These are phyloP conservation scores for Drosophila navojoa DNA, from an alignment of 1,140 invertebrate genomes.

Conservation along the genomic window DNA sequence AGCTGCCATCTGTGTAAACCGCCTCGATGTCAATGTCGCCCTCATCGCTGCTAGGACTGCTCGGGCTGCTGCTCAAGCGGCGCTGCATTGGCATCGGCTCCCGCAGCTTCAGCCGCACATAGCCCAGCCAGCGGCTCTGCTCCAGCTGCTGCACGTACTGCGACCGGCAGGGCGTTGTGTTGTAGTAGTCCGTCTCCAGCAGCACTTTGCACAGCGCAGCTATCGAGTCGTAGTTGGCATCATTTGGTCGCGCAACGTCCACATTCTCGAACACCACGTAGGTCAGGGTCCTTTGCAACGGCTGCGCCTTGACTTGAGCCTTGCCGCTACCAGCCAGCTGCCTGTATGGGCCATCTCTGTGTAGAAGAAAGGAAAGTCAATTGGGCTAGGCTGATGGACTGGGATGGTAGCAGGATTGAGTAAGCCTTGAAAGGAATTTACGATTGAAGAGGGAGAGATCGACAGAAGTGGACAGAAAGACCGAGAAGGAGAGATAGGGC, in stretches of 20 bases:
- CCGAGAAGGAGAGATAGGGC: no score
- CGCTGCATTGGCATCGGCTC: slow-evolving; percentile 36
- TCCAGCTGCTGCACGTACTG: slow-evolving; percentile 63
- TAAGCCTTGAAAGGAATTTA: no score
- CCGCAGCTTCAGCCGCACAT: slow-evolving; percentile 71
- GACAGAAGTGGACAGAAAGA: no score
- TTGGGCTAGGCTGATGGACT: neutral
- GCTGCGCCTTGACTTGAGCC: slow-evolving; percentile 84
- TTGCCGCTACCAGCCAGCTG: slow-evolving; percentile 66
- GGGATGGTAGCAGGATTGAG: no score
- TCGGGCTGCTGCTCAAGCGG: slow-evolving; percentile 8
- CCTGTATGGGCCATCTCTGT: slow-evolving; percentile 24
- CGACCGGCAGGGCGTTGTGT: slow-evolving; percentile 55
- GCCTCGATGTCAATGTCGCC: slow-evolving; percentile 14
- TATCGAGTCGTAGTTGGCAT: slow-evolving; percentile 84
- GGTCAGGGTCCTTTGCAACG: slow-evolving; percentile 87
- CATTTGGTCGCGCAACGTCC: slow-evolving; percentile 88
- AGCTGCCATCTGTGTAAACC: slow-evolving; percentile 63
- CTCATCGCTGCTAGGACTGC: slow-evolving; percentile 2
- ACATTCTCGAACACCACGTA: slow-evolving; percentile 90
- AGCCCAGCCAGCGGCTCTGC: slow-evolving; percentile 76
- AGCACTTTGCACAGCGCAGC: slow-evolving; percentile 85
- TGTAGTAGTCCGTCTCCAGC: slow-evolving; percentile 85
- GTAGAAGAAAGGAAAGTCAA: neutral
- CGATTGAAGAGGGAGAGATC: no score